A percentile compares a stretch with the other conserved stretches of the same genome.
Conservation (phyloP, 2,797 vertebrate genomes). For the Oreochromis grahami region DNA sequence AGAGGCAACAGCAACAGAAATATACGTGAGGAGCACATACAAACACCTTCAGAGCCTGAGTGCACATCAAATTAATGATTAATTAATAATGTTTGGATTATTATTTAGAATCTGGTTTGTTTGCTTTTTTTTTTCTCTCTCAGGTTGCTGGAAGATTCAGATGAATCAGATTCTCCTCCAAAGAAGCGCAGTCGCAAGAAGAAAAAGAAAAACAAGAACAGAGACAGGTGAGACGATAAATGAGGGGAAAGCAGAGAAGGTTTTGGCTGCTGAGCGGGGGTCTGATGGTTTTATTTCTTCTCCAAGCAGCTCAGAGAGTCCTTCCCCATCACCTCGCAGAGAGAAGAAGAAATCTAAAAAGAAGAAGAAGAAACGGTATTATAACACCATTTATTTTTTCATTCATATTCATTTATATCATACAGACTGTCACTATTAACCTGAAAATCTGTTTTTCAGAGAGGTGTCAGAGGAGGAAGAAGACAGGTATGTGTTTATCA, state of each 20-base stretch:
- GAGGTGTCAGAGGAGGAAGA: constrained; percentile 64
- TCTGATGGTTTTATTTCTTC: background rate
- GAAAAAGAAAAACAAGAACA: constrained; percentile 81
- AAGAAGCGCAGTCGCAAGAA: constrained; percentile 88
- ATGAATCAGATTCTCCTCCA: constrained; percentile 80
- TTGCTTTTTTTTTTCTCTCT: background rate
- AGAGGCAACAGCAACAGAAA: constrained; percentile 68
- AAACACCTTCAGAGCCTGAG: background rate
- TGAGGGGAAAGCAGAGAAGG: background rate
- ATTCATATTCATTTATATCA: rapidly evolving
- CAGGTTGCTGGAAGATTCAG: constrained; percentile 80
- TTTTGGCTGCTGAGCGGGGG: rapidly evolving
- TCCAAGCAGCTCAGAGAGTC: constrained; percentile 72
- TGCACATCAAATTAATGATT: background rate
- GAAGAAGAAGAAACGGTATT: constrained; percentile 77
- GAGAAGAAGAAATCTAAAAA: constrained; percentile 77
- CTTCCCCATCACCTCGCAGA: constrained; percentile 62
- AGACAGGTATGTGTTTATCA: constrained; percentile 56
- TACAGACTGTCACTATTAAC: background rate
- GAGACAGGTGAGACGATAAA: constrained; percentile 64
- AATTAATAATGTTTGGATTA: background rate
- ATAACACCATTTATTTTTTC: background rate
- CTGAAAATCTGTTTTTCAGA: constrained; percentile 51
- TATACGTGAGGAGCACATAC: constrained; percentile 64
- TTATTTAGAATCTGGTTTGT: background rate